Evolutionary conservation across 2,888 invertebrate genomes (phyloP), one percentile per base, ranked within the genome.

Genomic region (Polyommatus iphigenia): DNA sequence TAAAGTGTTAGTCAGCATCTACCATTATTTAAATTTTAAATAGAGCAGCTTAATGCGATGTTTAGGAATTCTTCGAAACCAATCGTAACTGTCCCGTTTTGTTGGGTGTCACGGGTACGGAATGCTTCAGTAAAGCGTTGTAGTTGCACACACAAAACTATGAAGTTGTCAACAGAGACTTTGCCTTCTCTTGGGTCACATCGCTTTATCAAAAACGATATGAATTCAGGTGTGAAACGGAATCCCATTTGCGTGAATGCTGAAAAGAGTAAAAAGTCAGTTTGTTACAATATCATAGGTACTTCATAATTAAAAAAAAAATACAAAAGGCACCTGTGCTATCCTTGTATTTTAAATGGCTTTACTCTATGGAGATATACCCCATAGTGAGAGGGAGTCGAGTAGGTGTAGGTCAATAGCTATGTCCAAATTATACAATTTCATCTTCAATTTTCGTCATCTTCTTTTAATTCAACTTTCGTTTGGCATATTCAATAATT

Each of bases 201-300:
- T 88, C 96, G 96, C 81, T 95, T 95, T 10, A 96, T 94, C 79
- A 98, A 89, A 85, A 96, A 96, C 79, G 95, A 95, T 15, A 97
- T 94, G 86, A 98, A 98, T 50, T 97, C 96, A 0, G 96, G 96
- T 15, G 97, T 95, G 84, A 98, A 96, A 75, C 96, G 95, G 86
- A 98, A 98, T 57, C 98, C 98, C 98, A 98, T 98, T 92, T 98
- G 97, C 54, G 95, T 94, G 76, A 98, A 95, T 5, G 98, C 98
- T 96, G 94, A 72, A 77, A 77, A 77, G 18, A 32, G 29, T 71
- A 2, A 8, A 20, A 57, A 18, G n/a, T n/a, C n/a, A 59, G 7
- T 59, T 6, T 54, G n/a, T n/a, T 20, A 59, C n/a, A 8, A 8
- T 59, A n/a, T 6, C 7, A 7, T 57, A 57, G n/a, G n/a, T n/a